A percentile compares a stretch with the other conserved stretches of the same genome.
These are phyloP conservation scores for Eciton burchellii DNA, from an alignment of 1,140 invertebrate species.

Conservation along the genomic window DNA sequence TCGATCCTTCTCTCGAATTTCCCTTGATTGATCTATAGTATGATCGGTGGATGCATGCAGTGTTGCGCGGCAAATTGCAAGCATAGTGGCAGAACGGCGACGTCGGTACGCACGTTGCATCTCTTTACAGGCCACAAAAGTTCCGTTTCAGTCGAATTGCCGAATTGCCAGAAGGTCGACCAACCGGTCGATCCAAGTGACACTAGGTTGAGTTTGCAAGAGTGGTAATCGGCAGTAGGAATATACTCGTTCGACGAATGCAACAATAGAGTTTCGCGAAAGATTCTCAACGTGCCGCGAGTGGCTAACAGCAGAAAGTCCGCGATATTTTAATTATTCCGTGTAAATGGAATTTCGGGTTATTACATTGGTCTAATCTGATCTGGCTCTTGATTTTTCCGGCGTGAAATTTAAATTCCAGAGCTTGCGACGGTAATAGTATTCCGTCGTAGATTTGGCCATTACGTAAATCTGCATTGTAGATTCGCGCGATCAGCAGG, in stretches of 20 bases:
- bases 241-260: background rate
- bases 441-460: too few relatives aligned
- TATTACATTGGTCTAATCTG: too few relatives aligned
- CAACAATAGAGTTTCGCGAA: background rate
- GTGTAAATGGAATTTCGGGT: too few relatives aligned
- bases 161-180: conserved; percentile 37
- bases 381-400: too few relatives aligned
- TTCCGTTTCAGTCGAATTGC: conserved; percentile 11
- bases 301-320: background rate
- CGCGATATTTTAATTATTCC: too few relatives aligned
- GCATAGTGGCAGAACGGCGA: conserved; percentile 58
- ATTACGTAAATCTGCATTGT: too few relatives aligned
- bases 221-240: conserved; percentile 30
- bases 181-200: conserved; percentile 12
- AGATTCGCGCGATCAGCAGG: too few relatives aligned
- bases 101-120: conserved; percentile 44
- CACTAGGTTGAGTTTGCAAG: conserved; percentile 34
- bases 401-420: too few relatives aligned
- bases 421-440: too few relatives aligned
- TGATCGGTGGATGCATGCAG: conserved; percentile 79
- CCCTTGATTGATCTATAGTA: conserved; percentile 28
- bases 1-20: conserved; percentile 17
- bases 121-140: conserved; percentile 28
- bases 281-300: background rate
- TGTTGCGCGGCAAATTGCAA: conserved; percentile 74